Evolutionary conservation across 2,888 invertebrate genomes (phyloP).

Genomic region (Aspidiotus rigidus): DNA sequence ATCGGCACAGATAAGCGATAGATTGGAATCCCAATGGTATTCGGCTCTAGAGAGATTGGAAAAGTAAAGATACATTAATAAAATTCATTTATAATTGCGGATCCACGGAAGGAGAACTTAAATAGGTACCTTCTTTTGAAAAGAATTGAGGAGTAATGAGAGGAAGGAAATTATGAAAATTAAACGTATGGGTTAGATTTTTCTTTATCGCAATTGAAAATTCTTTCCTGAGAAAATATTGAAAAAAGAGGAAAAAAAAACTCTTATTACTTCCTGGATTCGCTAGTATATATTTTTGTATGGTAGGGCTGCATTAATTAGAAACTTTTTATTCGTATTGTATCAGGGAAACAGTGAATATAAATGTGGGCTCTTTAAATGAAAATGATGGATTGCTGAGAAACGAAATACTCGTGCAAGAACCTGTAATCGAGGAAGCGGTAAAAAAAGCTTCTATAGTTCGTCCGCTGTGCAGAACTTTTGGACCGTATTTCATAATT

Average conservation of each 20-base stretch:
- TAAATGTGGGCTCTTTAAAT: background rate
- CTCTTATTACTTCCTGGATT: background rate
- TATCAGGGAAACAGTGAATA: conserved; percentile 10
- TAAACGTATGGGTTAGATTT: too few species aligned
- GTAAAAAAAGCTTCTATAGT: conserved; percentile 60
- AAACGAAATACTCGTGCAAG: background rate
- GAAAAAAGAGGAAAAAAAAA: background rate
- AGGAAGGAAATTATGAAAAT: too few species aligned
- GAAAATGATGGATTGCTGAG: conserved; percentile 16
- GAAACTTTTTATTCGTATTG: background rate
- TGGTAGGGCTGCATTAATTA: too few species aligned
- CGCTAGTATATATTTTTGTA: too few species aligned
- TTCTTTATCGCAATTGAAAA: too few species aligned
- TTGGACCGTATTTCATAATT: conserved; percentile 76
- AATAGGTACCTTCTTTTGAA: too few species aligned
- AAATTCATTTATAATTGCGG: too few species aligned
- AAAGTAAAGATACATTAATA: conserved; percentile 3
- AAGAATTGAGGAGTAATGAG: too few species aligned
- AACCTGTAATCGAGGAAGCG: conserved; percentile 6
- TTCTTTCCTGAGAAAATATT: too few species aligned
- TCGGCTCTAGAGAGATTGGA: conserved; percentile 43
- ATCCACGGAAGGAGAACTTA: too few species aligned
- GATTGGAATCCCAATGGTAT: conserved; percentile 76
- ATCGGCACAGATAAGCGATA: conserved; percentile 66
- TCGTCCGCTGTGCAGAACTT: conserved; percentile 73